Base-by-base conservation (phyloP, 2,797 vertebrate genomes). In the Chrosomus eos region DNA sequence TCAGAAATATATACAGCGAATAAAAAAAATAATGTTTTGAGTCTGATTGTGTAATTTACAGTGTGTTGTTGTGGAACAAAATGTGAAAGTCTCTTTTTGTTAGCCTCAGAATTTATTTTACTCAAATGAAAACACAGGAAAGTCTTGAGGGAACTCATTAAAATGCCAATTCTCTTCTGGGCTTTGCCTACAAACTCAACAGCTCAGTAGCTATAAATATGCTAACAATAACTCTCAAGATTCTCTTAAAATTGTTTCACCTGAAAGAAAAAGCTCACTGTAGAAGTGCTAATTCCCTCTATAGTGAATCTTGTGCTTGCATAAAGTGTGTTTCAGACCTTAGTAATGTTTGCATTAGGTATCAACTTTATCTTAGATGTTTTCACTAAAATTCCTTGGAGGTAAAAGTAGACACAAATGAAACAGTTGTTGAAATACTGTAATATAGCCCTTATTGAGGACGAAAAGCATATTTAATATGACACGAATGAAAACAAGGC, bases 261-360 rank as follows among this genome's bases (percentile, higher is more conserved):
- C 31, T 58, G 21, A 36, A 36, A 23, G 18, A 36, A 36, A 55
- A 1, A 23, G 3, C 73, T 55, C 31, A 7, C 19, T 75, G 74
- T 76, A 58, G 51, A 58, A 10, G 5, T 74, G 28, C 21, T 55
- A n/a, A n/a, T 31, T 66, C 62, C 16, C 28, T 1, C 33, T 60
- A 19, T 7, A 77, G 55, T 0, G 2, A 62, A 19, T 62, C 75
- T 62, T 62, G 19, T 64, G 19, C 38, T 64, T 79, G 11, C 10
- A 28, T 51, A 21, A n/a, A 31, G 43, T 64, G 33, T 21, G 10
- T 77, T 77, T 79, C 5, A 62, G 40, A 66, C 60, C 40, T 48
- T 66, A 26, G 33, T 43, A 31, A 14, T 66, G 40, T 79, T 79
- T 79, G 60, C 77, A 48, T 79, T 66, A 33, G 48, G 60, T 66